Conservation (phyloP, 2,113 vertebrate species). For the Charina bottae region DNA sequence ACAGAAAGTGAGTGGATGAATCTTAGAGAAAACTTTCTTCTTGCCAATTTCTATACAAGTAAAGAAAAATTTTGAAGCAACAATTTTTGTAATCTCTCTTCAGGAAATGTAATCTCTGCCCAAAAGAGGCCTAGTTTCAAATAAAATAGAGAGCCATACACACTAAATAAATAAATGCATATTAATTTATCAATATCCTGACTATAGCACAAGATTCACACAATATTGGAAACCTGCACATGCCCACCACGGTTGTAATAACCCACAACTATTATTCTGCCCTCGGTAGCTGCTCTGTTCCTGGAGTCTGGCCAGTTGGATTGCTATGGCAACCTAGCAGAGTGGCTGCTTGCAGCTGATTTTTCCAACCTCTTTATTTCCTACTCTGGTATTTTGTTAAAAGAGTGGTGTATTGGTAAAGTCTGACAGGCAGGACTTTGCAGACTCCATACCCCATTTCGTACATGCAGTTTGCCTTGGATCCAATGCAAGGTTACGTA, state of each 20-base stretch:
- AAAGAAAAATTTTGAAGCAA: neutral
- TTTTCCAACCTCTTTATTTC: conserved; percentile 3
- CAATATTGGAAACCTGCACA: neutral
- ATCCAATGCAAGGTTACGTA: neutral
- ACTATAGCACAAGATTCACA: neutral
- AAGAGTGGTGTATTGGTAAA: neutral
- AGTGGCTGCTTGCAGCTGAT: neutral
- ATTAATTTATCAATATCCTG: neutral
- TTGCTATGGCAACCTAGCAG: conserved; percentile 23
- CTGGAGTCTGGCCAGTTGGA: conserved; percentile 11
- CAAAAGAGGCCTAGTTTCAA: neutral
- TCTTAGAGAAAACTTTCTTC: neutral
- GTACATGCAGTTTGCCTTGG: neutral
- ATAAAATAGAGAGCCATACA: neutral
- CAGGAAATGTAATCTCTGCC: neutral
- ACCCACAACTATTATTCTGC: neutral
- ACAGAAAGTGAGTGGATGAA: too few relatives aligned
- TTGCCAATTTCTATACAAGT: neutral
- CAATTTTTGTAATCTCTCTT: neutral
- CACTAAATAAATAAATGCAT: neutral
- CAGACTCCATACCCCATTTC: neutral
- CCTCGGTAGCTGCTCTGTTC: conserved; percentile 25
- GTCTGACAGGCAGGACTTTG: neutral
- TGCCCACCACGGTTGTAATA: neutral
- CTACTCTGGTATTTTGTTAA: neutral